Evolutionary conservation across 1,140 invertebrate genomes (phyloP), one percentile per base, ranked within the genome.

Genomic region (Dolichoris vasculosae): DNA sequence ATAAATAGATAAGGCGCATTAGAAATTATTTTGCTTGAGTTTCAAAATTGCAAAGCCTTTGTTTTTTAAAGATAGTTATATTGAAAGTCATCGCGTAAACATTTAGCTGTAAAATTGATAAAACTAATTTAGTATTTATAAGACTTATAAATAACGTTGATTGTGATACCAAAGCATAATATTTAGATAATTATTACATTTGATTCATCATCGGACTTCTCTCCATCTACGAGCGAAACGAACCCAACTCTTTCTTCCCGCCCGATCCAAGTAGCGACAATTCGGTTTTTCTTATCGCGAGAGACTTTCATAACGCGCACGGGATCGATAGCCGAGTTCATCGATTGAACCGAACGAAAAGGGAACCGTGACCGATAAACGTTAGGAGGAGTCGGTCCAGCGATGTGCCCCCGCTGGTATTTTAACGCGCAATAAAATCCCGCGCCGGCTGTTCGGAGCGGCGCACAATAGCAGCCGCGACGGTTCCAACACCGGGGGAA

Each of bases 381-480:
- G 13, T n/a, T 73, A 23, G 7, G 7, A 6, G 13, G 55, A 26
- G 3, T 4, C 23, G 55, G 0, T 46, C 23, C 23, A 59, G 4
- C 69, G 35, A 20, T 69, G 67, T 38, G 67, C 67, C 15, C 35
- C 67, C 67, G 35, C 35, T 38, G 67, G 67, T 35, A 43, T 43
- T 84, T 83, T 76, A 83, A 77, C 48, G 73, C 73, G 38, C 82
- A 64, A 55, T 83, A 83, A 75, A 83, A 32, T 23, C 15, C 59
- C 46, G 81, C 46, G 69, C 23, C 48, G 46, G 35, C 11, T 26
- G 35, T 2, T 26, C n/a, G n/a, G 64, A 11, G 46, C 1, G 48
- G 23, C 32, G 40, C 63, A 73, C 69, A 43, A 73, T 73, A 73
- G 40, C 63, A 23, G 17, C n/a, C 32, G n/a, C 15, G 23, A 59